A percentile compares a stretch with the other conserved stretches of the same genome.
Conservation (phyloP, 2,888 invertebrate genomes). For the Tetranychus piercei region DNA sequence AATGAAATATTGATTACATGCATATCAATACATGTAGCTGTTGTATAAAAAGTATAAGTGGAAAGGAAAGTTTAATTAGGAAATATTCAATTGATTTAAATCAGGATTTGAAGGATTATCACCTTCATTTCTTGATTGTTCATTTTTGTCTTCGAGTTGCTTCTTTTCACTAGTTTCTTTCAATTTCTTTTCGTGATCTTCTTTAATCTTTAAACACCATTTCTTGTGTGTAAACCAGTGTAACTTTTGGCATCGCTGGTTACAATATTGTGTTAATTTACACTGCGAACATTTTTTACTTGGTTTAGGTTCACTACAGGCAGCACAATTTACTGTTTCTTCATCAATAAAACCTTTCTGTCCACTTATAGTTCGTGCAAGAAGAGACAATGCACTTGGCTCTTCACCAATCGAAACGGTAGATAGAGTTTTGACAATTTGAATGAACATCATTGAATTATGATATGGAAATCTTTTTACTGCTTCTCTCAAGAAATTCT, state of each 20-base stretch:
- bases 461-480: slow-evolving; percentile 74
- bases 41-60: no score
- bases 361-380: slow-evolving; percentile 67
- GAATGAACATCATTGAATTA: slow-evolving; percentile 72
- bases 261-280: slow-evolving; percentile 79
- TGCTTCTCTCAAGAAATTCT: slow-evolving; percentile 58
- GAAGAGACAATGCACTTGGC: slow-evolving; percentile 48
- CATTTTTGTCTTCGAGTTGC: no score
- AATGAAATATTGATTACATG: no score
- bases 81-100: no score
- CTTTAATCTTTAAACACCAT: slow-evolving; percentile 20
- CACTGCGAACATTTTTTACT: slow-evolving; percentile 86
- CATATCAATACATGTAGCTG: no score
- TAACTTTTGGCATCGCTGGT: slow-evolving; percentile 75
- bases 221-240: slow-evolving; percentile 42
- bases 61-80: no score
- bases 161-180: no score
- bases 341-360: slow-evolving; percentile 41
- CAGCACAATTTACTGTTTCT: slow-evolving; percentile 39
- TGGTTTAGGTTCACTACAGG: slow-evolving; percentile 72
- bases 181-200: background rate
- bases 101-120: no score
- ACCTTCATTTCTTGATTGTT: no score
- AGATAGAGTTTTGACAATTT: slow-evolving; percentile 35
- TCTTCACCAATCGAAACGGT: slow-evolving; percentile 47